These are phyloP conservation scores for Brachionus rubens DNA, from an alignment of 1,140 invertebrate genomes.

Conservation along the genomic window DNA sequence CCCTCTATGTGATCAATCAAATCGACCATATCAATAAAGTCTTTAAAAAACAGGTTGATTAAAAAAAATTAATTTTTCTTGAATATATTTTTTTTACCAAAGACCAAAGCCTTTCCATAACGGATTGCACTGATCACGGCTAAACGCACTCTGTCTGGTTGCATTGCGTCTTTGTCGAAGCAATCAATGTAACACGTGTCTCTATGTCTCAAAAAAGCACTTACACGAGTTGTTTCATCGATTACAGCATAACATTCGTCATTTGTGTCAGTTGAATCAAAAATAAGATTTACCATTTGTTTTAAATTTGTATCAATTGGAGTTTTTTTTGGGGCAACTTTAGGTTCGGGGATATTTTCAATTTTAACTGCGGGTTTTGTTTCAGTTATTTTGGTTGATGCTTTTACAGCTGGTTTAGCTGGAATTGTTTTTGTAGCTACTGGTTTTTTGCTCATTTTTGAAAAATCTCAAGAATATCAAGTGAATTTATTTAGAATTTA, in stretches of 20 bases:
- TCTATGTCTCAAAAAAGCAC: conserved; percentile 32
- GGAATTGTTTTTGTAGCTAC: too few relatives aligned
- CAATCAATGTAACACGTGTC: not conserved
- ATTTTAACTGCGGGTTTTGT: too few relatives aligned
- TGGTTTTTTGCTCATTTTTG: too few relatives aligned
- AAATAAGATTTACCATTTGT: conserved; percentile 10
- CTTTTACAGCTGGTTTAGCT: too few relatives aligned
- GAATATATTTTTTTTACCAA: not conserved
- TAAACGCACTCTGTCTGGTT: not conserved
- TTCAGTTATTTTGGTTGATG: too few relatives aligned
- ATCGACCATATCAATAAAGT: not conserved
- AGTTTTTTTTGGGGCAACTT: not conserved
- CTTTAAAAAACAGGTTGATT: not conserved
- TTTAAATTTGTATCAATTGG: not conserved
- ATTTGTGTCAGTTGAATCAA: not conserved
- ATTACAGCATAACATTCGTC: not conserved
- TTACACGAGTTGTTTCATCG: conserved; percentile 30
- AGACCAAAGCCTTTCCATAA: conserved; percentile 8
- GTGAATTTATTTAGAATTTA: too few relatives aligned
- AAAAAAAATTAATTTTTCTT: not conserved
- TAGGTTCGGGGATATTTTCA: not conserved
- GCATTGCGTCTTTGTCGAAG: not conserved
- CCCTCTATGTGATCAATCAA: not conserved
- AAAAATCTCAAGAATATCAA: too few relatives aligned
- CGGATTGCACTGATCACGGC: not conserved